Percentiles rank a stretch among this genome's conserved stretches.
Conservation (phyloP, 2,888 invertebrate genomes). For the Pseudoips prasinana region DNA sequence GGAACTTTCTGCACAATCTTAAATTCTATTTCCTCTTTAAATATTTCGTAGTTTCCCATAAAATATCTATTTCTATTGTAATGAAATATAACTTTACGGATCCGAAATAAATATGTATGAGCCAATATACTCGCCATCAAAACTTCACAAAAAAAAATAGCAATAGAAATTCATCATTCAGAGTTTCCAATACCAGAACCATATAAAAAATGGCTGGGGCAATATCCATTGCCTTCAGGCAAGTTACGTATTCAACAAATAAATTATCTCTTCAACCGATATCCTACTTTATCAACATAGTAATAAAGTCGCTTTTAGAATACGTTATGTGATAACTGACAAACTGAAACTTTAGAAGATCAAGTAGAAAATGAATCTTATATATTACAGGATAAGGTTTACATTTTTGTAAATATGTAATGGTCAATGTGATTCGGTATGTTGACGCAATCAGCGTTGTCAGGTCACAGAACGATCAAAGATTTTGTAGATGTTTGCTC, state of each 20-base stretch:
- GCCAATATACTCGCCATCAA: constrained; percentile 34
- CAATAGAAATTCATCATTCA: constrained; percentile 49
- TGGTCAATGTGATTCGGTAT: constrained; percentile 21
- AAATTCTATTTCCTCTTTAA: too few relatives aligned
- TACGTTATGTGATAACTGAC: too few relatives aligned
- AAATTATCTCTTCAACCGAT: constrained; percentile 14
- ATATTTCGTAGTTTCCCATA: constrained; percentile 3
- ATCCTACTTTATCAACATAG: constrained; percentile 16
- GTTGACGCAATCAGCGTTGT: constrained; percentile 41
- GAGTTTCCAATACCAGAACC: constrained; percentile 45
- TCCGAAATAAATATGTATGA: constrained; percentile 29
- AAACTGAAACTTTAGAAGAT: too few relatives aligned
- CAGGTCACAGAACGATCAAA: constrained; percentile 37
- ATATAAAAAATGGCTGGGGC: constrained; percentile 55
- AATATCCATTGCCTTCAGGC: constrained; percentile 59
- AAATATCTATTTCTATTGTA: constrained; percentile 9
- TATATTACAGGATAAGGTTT: constrained; percentile 8
- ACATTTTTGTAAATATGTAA: constrained; percentile 1
- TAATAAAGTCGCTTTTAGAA: too few relatives aligned
- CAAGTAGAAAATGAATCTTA: constrained; percentile 8
- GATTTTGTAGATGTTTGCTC: constrained; percentile 27
- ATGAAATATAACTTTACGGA: constrained; percentile 10
- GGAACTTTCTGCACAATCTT: too few relatives aligned
- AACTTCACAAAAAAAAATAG: constrained; percentile 43
- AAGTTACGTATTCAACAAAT: constrained; percentile 42